phyloP scores from a whole-genome alignment of 2,888 invertebrate species.

The Lasioglossum villosulum region DNA sequence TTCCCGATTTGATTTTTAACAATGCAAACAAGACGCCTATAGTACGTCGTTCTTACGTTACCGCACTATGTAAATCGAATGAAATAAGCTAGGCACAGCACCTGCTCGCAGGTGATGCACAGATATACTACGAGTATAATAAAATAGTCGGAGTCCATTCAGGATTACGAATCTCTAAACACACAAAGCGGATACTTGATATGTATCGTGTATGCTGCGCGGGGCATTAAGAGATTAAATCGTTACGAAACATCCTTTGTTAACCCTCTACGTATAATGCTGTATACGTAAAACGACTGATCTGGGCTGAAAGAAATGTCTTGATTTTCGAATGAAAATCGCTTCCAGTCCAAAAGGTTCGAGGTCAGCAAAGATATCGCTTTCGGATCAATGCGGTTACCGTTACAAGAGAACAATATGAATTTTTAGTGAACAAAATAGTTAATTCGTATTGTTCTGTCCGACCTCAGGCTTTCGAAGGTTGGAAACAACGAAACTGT shows the following conservation, averaged over 20 bases:
- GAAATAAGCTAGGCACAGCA: conserved; percentile 2
- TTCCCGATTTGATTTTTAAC: neutral
- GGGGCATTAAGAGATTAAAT: neutral
- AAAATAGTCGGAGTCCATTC: conserved; percentile 15
- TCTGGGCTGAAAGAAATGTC: too few species aligned
- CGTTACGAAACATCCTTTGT: neutral
- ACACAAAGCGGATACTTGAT: conserved; percentile 10
- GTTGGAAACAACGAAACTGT: too few species aligned
- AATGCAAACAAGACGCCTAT: neutral
- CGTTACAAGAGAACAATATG: too few species aligned
- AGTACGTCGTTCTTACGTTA: neutral
- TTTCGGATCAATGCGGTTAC: too few species aligned
- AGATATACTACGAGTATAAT: conserved; percentile 6
- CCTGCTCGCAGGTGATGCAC: conserved; percentile 5
- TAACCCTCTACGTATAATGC: neutral
- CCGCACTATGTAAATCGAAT: neutral
- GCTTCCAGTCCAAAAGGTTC: too few species aligned
- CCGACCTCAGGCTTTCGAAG: too few species aligned
- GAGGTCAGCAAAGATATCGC: too few species aligned
- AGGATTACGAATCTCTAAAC: conserved; percentile 2
- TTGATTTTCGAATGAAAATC: too few species aligned
- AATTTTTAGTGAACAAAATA: too few species aligned
- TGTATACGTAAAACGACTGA: neutral
- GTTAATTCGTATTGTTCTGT: too few species aligned
- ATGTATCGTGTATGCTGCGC: conserved; percentile 14